These are phyloP conservation scores for Vipera latastei DNA, from an alignment of 2,797 vertebrate species.

Conservation along the genomic window DNA sequence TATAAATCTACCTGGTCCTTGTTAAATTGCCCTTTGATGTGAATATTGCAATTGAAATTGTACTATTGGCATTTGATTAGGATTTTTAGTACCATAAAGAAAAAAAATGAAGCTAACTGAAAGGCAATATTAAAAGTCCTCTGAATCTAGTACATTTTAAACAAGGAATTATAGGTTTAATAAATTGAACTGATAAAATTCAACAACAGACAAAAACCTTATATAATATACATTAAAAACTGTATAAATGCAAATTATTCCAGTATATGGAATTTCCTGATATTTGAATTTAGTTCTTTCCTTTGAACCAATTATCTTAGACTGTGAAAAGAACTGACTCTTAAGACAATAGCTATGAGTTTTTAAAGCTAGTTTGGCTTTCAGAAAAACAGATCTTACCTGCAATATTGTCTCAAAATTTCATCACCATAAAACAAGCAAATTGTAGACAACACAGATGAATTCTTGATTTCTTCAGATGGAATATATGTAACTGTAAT, in stretches of 20 bases:
- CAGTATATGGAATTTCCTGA: neutral
- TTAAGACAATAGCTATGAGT: neutral
- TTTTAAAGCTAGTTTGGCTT: neutral
- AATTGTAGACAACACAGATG: conserved; percentile 78
- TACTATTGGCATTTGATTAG: neutral
- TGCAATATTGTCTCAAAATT: conserved; percentile 87
- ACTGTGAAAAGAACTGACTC: neutral
- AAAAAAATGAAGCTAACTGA: neutral
- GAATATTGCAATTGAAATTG: neutral
- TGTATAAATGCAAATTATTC: neutral
- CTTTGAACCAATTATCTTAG: neutral
- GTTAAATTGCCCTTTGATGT: neutral
- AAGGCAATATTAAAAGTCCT: neutral
- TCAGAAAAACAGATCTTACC: conserved; percentile 68
- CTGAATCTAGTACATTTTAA: neutral
- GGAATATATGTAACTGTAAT: conserved; percentile 85
- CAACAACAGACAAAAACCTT: neutral
- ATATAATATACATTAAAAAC: neutral
- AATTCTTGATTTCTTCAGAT: conserved; percentile 63
- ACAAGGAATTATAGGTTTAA: neutral
- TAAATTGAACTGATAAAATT: neutral
- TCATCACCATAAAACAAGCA: conserved; percentile 93
- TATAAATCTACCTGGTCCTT: neutral
- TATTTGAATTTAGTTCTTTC: neutral
- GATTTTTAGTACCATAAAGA: neutral